Evolutionary conservation across 64 coral and sea anemone species (phyloP).

Genomic region (Hydrozoanthus tunicans): DNA sequence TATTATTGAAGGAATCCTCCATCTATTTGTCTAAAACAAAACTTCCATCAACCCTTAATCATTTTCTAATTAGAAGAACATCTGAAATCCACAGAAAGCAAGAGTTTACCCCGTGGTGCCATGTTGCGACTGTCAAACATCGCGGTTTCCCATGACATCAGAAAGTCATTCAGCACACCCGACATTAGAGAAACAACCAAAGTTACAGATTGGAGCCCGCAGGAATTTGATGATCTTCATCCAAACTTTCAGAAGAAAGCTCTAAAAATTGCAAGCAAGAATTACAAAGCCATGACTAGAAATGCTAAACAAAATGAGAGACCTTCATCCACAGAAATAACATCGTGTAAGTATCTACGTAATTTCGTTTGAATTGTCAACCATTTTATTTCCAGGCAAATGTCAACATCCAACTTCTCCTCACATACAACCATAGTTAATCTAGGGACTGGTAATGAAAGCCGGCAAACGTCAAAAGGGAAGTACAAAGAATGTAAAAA

Average conservation of each 20-base stretch:
- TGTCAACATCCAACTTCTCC: no score
- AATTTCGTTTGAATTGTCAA: neutral
- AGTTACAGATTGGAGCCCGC: neutral
- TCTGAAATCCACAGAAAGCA: neutral
- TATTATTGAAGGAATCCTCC: neutral
- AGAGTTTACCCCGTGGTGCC: neutral
- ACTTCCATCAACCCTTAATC: neutral
- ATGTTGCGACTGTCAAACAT: neutral
- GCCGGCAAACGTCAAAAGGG: no score
- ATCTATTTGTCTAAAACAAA: neutral
- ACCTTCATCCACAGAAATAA: neutral
- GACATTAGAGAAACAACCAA: neutral
- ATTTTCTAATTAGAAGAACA: neutral
- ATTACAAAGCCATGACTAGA: neutral
- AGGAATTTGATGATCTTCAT: slow-evolving; percentile 14
- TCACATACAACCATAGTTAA: no score
- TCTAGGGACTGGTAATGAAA: no score
- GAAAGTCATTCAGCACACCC: neutral
- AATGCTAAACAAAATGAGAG: neutral
- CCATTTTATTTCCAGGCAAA: no score
- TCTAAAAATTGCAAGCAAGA: slow-evolving; percentile 5
- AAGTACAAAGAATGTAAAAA: no score
- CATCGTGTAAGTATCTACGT: neutral
- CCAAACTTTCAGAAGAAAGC: slow-evolving; percentile 28
- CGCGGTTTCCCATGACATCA: neutral